Percentiles rank a stretch among this genome's conserved stretches.
These are phyloP conservation scores for Tinea pellionella DNA, from an alignment of 2,888 invertebrate species.

Conservation along the genomic window DNA sequence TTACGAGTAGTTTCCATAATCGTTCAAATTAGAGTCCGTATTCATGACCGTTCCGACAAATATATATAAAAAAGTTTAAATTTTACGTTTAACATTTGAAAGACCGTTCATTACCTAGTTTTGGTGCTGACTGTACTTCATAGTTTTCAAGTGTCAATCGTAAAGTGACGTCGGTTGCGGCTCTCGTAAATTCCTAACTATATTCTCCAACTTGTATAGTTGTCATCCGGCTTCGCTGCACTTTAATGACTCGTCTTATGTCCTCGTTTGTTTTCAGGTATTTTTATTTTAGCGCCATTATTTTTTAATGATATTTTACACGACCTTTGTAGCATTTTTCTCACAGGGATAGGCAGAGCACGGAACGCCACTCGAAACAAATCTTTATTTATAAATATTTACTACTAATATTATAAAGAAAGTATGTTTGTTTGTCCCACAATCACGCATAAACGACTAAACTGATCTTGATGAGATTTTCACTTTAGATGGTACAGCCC, in stretches of 20 bases:
- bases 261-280: neutral
- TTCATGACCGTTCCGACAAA: too few relatives aligned
- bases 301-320: neutral
- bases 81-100: neutral
- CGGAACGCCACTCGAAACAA: too few relatives aligned
- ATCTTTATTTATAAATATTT: too few relatives aligned
- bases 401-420: too few relatives aligned
- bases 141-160: neutral
- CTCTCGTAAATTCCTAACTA: neutral
- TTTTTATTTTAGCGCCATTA: neutral
- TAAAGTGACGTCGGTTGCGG: neutral
- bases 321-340: too few relatives aligned
- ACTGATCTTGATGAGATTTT: too few relatives aligned
- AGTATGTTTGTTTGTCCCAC: too few relatives aligned
- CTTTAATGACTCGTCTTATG: neutral
- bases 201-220: neutral
- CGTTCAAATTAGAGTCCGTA: too few relatives aligned
- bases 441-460: too few relatives aligned
- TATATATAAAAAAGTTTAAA: neutral
- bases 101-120: neutral
- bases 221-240: neutral
- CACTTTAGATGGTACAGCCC: too few relatives aligned
- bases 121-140: neutral
- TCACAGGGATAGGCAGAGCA: too few relatives aligned
- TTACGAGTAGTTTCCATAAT: too few relatives aligned